Base-by-base conservation (phyloP, 2,888 invertebrate species). In the Tryphoninae sp. region DNA sequence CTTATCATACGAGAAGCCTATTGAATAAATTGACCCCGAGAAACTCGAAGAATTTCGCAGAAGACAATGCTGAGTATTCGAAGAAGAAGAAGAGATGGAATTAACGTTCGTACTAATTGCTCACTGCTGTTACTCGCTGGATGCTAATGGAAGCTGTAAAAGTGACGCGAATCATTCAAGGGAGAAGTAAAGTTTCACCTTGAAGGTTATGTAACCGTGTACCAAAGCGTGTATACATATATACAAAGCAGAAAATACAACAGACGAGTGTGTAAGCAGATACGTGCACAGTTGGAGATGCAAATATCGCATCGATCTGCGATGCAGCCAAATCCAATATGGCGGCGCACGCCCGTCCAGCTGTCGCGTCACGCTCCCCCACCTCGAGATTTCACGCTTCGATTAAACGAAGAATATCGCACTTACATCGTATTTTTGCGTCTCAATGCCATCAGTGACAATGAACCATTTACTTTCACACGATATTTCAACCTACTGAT, bases 131-230 rank as follows among this genome's bases (percentile, higher is more conserved):
- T 61, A 67, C n/a, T n/a, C 58, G 80, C 51, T n/a, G 75, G 62
- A 45, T 61, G 74, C 67, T 81, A 76, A 78, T 65, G 76, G 76
- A 74, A 74, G 81, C 77, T 78, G 79, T 72, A 80, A 78, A 81
- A 74, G 58, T 75, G 79, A 75, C 78, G 82, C 82, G 80, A 69
- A 71, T 65, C 51, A 42, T 73, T 75, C 68, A 76, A 51, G 75
- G 82, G 83, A 80, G 83, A 82, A 85, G 83, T 85, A 86, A 74
- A 87, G 84, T 87, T 87, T 88, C 86, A 88, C 89, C 89, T 89
- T 89, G 89, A 89, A 86, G 75, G 83, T 89, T 89, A 89, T 81
- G 89, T 86, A 89, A 89, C 75, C 59, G n/a, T 19, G 7, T 81
- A 49, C 42, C 45, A 40, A 76, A 74, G 58, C 40, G 16, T 58